Conservation (phyloP, 2,888 invertebrate species). For the Conus canariensis region DNA sequence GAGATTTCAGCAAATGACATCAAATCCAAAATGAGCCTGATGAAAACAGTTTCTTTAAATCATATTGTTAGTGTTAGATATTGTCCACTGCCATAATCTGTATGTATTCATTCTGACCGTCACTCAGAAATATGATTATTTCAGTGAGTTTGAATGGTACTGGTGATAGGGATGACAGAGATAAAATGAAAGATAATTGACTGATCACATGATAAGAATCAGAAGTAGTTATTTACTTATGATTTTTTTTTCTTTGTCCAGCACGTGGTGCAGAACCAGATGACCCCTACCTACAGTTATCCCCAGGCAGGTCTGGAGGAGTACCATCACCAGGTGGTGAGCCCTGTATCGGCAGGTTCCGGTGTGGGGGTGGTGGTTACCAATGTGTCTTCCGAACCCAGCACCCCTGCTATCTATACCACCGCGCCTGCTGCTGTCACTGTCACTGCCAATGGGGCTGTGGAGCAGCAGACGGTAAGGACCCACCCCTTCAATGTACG, state of each 20-base stretch:
- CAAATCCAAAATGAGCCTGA: too few relatives aligned
- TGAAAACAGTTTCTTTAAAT: too few relatives aligned
- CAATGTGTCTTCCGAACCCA: conserved; percentile 63
- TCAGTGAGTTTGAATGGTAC: too few relatives aligned
- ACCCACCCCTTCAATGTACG: conserved; percentile 68
- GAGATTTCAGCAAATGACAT: too few relatives aligned
- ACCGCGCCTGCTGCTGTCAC: conserved; percentile 72
- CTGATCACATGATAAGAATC: too few relatives aligned
- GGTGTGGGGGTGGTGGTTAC: conserved; percentile 55
- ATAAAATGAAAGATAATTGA: too few relatives aligned
- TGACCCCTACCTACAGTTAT: conserved; percentile 80
- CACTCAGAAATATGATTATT: too few relatives aligned
- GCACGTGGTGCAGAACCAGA: conserved; percentile 97
- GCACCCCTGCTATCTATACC: conserved; percentile 62
- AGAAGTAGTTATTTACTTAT: not conserved
- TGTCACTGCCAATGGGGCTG: conserved; percentile 81
- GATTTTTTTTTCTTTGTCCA: conserved; percentile 79
- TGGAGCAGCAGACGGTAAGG: conserved; percentile 83
- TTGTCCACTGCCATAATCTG: too few relatives aligned
- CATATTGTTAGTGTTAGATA: too few relatives aligned
- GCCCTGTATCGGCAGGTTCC: conserved; percentile 64
- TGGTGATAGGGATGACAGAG: too few relatives aligned
- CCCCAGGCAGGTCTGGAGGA: conserved; percentile 77
- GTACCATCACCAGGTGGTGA: conserved; percentile 70
- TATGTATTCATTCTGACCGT: too few relatives aligned